Conservation (phyloP, 2,797 vertebrate genomes). For the Enteromius afrohamiltoni region DNA sequence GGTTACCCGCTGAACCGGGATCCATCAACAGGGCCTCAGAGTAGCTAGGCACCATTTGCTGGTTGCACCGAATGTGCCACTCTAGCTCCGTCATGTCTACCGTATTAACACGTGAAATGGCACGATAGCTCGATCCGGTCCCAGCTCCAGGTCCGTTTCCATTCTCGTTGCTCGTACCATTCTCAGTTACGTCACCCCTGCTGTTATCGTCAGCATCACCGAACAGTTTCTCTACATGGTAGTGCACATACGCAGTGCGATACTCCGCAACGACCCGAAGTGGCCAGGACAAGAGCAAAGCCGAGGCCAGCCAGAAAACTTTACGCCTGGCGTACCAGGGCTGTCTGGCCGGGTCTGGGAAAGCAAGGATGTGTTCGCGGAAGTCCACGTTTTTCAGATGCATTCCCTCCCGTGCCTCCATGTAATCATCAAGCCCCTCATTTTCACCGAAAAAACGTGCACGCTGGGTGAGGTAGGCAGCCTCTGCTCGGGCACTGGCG, state of each 20-base stretch:
- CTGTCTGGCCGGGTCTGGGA: conserved; percentile 82
- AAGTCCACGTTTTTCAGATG: conserved; percentile 92
- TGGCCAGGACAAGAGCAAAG: conserved; percentile 86
- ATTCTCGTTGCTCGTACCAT: conserved; percentile 57
- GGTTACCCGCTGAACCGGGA: conserved; percentile 69
- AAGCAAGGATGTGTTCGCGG: conserved; percentile 88
- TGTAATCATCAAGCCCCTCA: conserved; percentile 91
- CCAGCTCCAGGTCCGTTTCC: conserved; percentile 62
- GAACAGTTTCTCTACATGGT: conserved; percentile 93
- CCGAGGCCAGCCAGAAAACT: conserved; percentile 88
- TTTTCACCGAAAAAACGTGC: conserved; percentile 90
- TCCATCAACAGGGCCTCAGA: conserved; percentile 90
- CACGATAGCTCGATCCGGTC: conserved; percentile 74
- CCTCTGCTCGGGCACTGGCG: conserved; percentile 82
- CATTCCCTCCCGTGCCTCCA: conserved; percentile 93
- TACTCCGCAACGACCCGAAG: conserved; percentile 86
- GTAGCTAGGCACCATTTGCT: conserved; percentile 91
- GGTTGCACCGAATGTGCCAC: conserved; percentile 93
- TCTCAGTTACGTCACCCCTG: conserved; percentile 64
- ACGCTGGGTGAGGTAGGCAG: conserved; percentile 88
- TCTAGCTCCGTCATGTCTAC: conserved; percentile 92
- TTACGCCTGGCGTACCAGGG: conserved; percentile 86
- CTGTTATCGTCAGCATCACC: conserved; percentile 79
- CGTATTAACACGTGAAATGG: conserved; percentile 86
- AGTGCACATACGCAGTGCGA: conserved; percentile 88